Evolutionary conservation across 1,140 invertebrate genomes (phyloP), one percentile per base, ranked within the genome.

Genomic region (Vollenhovia emeryi): DNA sequence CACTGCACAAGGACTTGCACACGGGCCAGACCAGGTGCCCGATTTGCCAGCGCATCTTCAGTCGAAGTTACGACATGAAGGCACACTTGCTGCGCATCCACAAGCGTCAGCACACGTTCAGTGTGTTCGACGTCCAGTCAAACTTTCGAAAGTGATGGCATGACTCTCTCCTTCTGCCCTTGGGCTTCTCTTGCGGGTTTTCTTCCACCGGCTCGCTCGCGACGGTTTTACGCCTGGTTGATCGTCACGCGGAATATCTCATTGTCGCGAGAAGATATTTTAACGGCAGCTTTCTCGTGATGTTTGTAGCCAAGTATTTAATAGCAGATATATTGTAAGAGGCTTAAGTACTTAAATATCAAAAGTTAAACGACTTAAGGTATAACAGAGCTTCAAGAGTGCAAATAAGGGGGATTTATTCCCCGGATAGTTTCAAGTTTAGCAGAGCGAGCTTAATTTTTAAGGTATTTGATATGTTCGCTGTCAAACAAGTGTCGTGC

Each of bases 1-100:
- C 96, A 75, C 96, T 97, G 8, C 97, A 98, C 91, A 97, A 97
- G 92, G 96, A 97, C 92, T 96, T 97, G 84, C 97, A 98, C 92
- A 97, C 96, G 69, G 97, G 97, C 48, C 97, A 97, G 93, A 97
- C 96, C 9, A 95, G 95, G 89, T 96, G 96, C 84, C 96, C 96
- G 33, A 95, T 96, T 84, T 96, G 96, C 86, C 95, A 95, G 48
- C 95, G 96, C 74, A 96, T 96, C 73, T 96, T 96, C 91, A 96
- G 96, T 91, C 94, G 96, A 69, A 96, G 95, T 86, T 96, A 96
- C 92, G 96, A 96, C 83, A 96, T 96, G 96, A 95, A 95, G 87
- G 95, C 95, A 86, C 96, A 96, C 86, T 93, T 96, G 43, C 94
- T 95, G 91, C 95, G 95, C 87, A 96, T 96, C 91, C 96, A 96